Base-by-base conservation (phyloP, 2,888 invertebrate species). In the Xylota segnis region DNA sequence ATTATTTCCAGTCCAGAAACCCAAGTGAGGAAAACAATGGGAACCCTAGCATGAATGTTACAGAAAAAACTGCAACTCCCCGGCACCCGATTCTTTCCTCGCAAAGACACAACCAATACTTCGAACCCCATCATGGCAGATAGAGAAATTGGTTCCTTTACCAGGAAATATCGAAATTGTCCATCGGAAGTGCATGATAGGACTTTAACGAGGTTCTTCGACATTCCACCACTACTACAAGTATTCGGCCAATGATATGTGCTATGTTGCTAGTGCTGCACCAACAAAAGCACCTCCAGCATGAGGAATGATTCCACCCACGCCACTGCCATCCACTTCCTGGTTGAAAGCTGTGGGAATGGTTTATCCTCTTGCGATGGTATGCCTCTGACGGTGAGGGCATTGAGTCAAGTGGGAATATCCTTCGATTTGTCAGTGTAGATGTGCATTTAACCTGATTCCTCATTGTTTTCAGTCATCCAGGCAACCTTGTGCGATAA, bases 101-200 rank as follows among this genome's bases (percentile, higher is more conserved):
- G 59, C 5, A 61, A 59, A 68, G 54, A 70, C 58, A 50, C 52
- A 59, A 65, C 47, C 27, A 18, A 61, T 58, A 23, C 47, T 18
- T 43, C 27, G 45, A 68, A 50, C 37, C 27, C 45, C 56, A 50
- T 61, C 56, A 50, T 61, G 47, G 61, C 66, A 66, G 63, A 82
- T 59, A 77, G 74, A 83, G 68, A 82, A 82, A 82, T 82, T 82
- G 68, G 63, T 86, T 86, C 68, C 72, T 77, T 47, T 82, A 71
- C 82, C 76, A 77, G 79, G 72, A 86, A 72, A 86, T 82, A 86
- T 86, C 82, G 76, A 68, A 79, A 86, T 77, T 82, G 86, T 82
- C 76, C 86, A 82, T 71, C 82, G 86, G 86, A 86, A 82, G 82
- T 68, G 72, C 77, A 82, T 82, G 86, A 86, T 86, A 77, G 86